A percentile compares a stretch with the other conserved stretches of the same genome.
These are phyloP conservation scores for Atractosteus spatula DNA, from an alignment of 2,113 vertebrate species.

Conservation along the genomic window DNA sequence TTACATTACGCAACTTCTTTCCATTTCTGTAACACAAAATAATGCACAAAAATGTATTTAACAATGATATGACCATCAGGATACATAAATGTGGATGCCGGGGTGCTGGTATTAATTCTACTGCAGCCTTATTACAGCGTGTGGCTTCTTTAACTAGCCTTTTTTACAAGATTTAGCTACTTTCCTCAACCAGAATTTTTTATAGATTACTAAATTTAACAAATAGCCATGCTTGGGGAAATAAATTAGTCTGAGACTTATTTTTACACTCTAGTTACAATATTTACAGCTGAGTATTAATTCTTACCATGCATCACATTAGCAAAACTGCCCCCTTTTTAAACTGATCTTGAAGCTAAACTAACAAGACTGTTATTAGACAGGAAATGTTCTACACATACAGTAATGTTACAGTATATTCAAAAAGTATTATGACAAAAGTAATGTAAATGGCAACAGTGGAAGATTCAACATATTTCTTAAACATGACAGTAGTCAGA, in stretches of 20 bases:
- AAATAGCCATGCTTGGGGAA: constrained; percentile 46
- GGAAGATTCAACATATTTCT: background rate
- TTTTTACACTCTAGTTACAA: constrained; percentile 47
- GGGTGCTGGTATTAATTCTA: constrained; percentile 9
- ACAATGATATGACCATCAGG: background rate
- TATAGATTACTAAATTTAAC: constrained; percentile 49
- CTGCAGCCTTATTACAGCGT: constrained; percentile 36
- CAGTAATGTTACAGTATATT: background rate
- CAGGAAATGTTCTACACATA: background rate
- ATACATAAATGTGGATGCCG: background rate
- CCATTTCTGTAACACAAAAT: background rate
- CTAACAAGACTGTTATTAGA: constrained; percentile 18
- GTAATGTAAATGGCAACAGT: background rate
- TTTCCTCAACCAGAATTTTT: constrained; percentile 39
- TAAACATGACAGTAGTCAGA: background rate
- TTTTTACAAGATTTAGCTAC: background rate
- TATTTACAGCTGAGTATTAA: constrained; percentile 19
- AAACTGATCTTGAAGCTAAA: constrained; percentile 27
- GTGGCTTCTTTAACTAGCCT: constrained; percentile 41
- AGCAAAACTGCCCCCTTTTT: background rate
- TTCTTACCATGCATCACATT: background rate
- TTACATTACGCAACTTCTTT: constrained; percentile 41
- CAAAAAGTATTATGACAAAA: constrained; percentile 21
- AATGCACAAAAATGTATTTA: constrained; percentile 5
- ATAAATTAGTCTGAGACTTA: constrained; percentile 35